A percentile compares a stretch with the other conserved stretches of the same genome.
These are phyloP conservation scores for Microtus pennsylvanicus DNA, from an alignment of 2,113 vertebrate species.

Conservation along the genomic window DNA sequence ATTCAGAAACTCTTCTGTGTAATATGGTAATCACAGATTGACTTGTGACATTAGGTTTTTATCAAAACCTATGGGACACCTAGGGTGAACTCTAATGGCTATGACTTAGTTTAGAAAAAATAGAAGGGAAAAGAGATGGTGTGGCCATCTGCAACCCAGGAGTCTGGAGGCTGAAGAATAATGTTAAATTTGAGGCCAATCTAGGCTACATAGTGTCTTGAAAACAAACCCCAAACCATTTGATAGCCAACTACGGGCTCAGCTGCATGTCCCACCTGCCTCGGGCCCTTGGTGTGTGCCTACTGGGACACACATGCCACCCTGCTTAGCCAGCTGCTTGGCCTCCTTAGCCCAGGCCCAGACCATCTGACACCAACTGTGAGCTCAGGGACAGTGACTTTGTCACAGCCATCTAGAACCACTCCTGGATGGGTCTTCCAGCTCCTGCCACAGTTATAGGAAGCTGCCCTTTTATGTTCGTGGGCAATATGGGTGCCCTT, in stretches of 20 bases:
- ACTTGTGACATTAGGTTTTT: accelerated
- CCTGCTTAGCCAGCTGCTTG: not conserved
- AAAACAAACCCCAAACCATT: not conserved
- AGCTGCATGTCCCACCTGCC: not conserved
- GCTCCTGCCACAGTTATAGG: accelerated
- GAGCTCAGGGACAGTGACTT: not conserved
- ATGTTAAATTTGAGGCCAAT: not conserved
- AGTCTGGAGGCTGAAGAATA: not conserved
- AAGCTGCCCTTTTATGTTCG: not conserved
- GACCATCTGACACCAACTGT: not conserved
- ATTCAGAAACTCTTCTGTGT: not conserved
- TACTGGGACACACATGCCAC: not conserved
- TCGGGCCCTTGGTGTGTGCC: not conserved
- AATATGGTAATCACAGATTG: accelerated
- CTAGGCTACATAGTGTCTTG: not conserved
- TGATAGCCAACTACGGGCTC: not conserved
- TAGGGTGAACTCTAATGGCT: not conserved
- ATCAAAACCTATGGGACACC: not conserved
- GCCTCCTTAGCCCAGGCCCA: not conserved
- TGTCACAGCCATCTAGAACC: not conserved
- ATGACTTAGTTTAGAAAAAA: not conserved
- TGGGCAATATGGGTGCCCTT: not conserved
- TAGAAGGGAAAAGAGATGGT: not conserved
- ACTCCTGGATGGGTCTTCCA: no score
- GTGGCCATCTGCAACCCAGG: no score